Percentiles rank a stretch among this genome's conserved stretches.
phyloP scores from a whole-genome alignment of 2,888 invertebrate species.

The Rotaria magnacalcarata region DNA sequence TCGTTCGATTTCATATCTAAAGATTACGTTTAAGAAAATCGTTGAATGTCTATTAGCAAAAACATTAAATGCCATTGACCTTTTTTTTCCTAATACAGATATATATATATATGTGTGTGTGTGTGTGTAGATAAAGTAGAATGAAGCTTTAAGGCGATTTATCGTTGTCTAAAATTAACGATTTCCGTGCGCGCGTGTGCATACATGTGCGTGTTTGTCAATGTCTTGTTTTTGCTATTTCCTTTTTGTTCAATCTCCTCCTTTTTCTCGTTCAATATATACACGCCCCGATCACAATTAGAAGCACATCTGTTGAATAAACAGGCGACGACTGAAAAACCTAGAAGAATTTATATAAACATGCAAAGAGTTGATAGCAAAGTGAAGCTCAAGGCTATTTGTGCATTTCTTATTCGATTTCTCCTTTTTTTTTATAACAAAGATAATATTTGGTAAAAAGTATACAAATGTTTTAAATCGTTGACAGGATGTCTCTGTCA shows the following conservation, averaged over 20 bases:
- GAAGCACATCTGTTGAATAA: conserved; percentile 14
- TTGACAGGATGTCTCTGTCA: not conserved
- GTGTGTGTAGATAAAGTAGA: not conserved
- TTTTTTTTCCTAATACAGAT: not conserved
- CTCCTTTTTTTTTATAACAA: not conserved
- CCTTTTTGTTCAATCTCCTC: conserved; percentile 14
- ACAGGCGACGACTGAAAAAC: conserved; percentile 7
- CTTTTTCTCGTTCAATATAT: not conserved
- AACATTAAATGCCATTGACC: not conserved
- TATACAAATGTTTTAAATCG: not conserved
- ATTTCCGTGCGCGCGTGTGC: conserved; percentile 5
- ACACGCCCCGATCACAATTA: not conserved
- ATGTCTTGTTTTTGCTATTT: conserved; percentile 14
- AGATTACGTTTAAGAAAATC: not conserved
- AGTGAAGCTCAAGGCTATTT: not conserved
- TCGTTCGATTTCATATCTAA: not conserved
- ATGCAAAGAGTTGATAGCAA: not conserved
- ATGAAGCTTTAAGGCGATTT: conserved; percentile 14
- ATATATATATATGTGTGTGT: not conserved
- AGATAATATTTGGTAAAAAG: not conserved
- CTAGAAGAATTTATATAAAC: not conserved
- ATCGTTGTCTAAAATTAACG: not conserved
- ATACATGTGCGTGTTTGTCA: conserved; percentile 14
- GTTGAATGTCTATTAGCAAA: conserved; percentile 7
- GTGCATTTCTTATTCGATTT: not conserved